These are phyloP conservation scores for Hypsibius dujardini DNA, from an alignment of 1,140 invertebrate genomes.

Conservation along the genomic window DNA sequence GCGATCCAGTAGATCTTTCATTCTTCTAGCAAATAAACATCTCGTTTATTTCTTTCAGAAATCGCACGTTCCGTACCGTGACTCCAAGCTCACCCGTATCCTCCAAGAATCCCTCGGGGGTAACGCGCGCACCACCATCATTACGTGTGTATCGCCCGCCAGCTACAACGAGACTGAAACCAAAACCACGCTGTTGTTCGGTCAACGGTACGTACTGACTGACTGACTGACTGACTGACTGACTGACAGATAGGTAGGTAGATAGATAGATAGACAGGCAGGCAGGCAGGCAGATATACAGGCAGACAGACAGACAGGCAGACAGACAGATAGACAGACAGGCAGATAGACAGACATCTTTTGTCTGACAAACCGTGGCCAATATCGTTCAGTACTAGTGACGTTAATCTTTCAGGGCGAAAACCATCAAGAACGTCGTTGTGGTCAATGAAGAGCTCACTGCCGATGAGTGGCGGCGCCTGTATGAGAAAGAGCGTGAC, in stretches of 20 bases:
- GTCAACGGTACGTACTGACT: slow-evolving; percentile 64
- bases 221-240: too few species aligned
- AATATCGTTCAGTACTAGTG: too few species aligned
- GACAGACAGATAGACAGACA: too few species aligned
- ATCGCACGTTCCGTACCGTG: slow-evolving; percentile 96
- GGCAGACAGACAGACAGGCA: too few species aligned
- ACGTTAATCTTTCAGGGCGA: slow-evolving; percentile 53
- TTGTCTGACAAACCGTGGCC: too few species aligned
- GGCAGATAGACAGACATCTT: too few species aligned
- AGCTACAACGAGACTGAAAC: slow-evolving; percentile 98
- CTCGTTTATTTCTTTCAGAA: too few species aligned
- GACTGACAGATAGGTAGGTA: too few species aligned
- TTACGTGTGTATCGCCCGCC: slow-evolving; percentile 98
- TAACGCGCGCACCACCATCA: slow-evolving; percentile 94
- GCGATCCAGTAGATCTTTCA: too few species aligned
- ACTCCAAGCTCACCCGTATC: slow-evolving; percentile 95
- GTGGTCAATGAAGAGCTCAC: slow-evolving; percentile 97
- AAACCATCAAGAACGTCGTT: slow-evolving; percentile 99
- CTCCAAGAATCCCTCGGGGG: slow-evolving; percentile 97
- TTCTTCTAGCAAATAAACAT: too few species aligned
- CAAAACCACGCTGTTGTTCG: slow-evolving; percentile 95
- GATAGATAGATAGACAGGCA: too few species aligned
- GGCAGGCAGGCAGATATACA: too few species aligned
- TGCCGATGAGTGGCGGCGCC: slow-evolving; percentile 97
- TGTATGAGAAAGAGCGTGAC: slow-evolving; percentile 93